Evolutionary conservation across 2,113 vertebrate genomes (phyloP).

Genomic region (Melanocharis versteri): DNA sequence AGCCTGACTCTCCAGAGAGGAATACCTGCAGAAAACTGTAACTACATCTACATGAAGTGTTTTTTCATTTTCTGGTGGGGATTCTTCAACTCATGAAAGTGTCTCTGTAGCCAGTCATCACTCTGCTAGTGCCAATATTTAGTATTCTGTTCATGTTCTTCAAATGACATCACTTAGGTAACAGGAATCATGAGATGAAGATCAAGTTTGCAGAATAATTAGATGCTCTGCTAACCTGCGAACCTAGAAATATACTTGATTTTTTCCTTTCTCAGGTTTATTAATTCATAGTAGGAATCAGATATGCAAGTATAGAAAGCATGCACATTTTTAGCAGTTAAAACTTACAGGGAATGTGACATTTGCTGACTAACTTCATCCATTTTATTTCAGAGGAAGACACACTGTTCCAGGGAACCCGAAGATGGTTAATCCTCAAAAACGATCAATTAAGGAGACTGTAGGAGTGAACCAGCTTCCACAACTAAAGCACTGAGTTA

Average conservation of each 20-base stretch:
- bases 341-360: background rate
- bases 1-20: background rate
- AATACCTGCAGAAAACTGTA: background rate
- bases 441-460: constrained; percentile 67
- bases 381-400: constrained; percentile 69
- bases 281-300: constrained; percentile 28
- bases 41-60: background rate
- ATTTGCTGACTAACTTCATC: constrained; percentile 6
- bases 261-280: background rate
- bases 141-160: background rate
- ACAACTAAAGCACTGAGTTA: constrained; percentile 74
- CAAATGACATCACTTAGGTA: background rate
- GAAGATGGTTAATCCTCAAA: constrained; percentile 64
- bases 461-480: constrained; percentile 72
- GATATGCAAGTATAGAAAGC: constrained; percentile 4
- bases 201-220: background rate
- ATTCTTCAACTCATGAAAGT: background rate
- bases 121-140: background rate
- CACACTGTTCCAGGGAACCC: constrained; percentile 31
- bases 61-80: background rate
- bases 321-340: background rate
- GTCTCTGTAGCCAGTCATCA: background rate
- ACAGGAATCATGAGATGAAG: background rate
- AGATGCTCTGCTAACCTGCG: background rate
- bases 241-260: background rate